Evolutionary conservation across 30 jellyfish, hydroid and myxozoan genomes (phyloP).

Genomic region (Aurelia coerulea): DNA sequence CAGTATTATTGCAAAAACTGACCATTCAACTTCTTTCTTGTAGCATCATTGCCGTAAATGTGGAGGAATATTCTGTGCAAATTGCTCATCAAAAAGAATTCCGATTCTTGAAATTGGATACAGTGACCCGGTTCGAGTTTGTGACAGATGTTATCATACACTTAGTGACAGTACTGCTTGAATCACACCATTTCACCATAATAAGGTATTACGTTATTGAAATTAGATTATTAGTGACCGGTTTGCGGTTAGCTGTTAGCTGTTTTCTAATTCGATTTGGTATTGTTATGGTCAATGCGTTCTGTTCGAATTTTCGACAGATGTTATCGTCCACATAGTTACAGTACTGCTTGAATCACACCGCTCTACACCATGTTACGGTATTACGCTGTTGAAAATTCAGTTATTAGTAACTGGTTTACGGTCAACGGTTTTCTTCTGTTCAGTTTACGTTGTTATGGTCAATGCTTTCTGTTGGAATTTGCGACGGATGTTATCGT

Average conservation of each 20-base stretch:
- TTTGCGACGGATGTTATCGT: too few species aligned
- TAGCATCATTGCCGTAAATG: conserved; percentile 99
- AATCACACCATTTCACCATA: background rate
- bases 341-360: conserved; percentile 16
- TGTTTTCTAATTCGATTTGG: too few species aligned
- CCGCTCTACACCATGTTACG: too few species aligned
- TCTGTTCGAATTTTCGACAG: conserved; percentile 77
- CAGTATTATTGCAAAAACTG: background rate
- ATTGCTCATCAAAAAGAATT: conserved; percentile 82
- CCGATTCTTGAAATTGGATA: conserved; percentile 97
- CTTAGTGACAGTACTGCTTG: conserved; percentile 77
- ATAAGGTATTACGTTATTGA: too few species aligned
- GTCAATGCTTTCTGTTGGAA: too few species aligned
- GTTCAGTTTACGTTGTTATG: too few species aligned
- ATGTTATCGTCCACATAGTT: conserved; percentile 81
- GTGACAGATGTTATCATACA: conserved; percentile 93
- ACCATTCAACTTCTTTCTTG: background rate
- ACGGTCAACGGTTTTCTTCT: too few species aligned
- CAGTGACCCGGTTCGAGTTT: conserved; percentile 98
- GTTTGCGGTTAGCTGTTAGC: too few species aligned
- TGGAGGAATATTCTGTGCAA: conserved; percentile 94
- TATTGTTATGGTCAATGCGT: too few species aligned
- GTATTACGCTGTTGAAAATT: too few species aligned
- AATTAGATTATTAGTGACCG: too few species aligned
- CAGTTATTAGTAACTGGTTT: too few species aligned